Evolutionary conservation across 2,113 vertebrate genomes (phyloP), one percentile per base, ranked within the genome.

Genomic region (Phyllostomus hastatus): DNA sequence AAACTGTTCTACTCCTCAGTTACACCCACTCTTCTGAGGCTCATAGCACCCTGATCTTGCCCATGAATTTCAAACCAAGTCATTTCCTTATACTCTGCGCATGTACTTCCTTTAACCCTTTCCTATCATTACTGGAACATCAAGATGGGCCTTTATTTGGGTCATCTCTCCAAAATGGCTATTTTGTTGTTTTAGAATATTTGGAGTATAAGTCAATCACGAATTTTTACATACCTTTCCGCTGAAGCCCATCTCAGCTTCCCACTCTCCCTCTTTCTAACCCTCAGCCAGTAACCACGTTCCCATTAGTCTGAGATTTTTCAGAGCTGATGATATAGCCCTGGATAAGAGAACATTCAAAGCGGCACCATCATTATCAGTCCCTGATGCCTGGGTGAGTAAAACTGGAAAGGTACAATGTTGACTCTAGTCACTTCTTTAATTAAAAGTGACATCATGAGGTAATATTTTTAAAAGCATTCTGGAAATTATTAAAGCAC

Each of bases 11-110:
- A 17, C 57, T 81, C 48, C 31, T 54, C 46, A 90, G 16, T 85
- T 85, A 83, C 33, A 57, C 96, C 97, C 88, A 91, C 85, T 78
- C 19, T 20, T 43, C 31, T 91, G 88, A 28, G 54, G 61, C 75
- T 93, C 67, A 11, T 5, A 67, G 41, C 20, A 64, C 38, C 33
- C 66, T 90, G 41, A 31, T 16, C 41, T 87, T 90, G 72, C 33
- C 31, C 52, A 57, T 70, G 26, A 61, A 35, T 92, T 88, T 87
- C 67, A 66, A 48, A 26, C 17, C 24, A n/a, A 48, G 7, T 73
- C 38, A 91, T 66, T 92, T 61, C 91, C 78, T 93, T 86, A 9
- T 35, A 59, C 67, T 82, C 54, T 83, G 31, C 10, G 24, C 3
- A 10, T 10, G 41, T 48, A 31, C 54, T 86, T 88, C 64, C 87